These are phyloP conservation scores for Schizopygopsis malacanthus DNA, from an alignment of 2,797 vertebrate genomes.

Conservation along the genomic window DNA sequence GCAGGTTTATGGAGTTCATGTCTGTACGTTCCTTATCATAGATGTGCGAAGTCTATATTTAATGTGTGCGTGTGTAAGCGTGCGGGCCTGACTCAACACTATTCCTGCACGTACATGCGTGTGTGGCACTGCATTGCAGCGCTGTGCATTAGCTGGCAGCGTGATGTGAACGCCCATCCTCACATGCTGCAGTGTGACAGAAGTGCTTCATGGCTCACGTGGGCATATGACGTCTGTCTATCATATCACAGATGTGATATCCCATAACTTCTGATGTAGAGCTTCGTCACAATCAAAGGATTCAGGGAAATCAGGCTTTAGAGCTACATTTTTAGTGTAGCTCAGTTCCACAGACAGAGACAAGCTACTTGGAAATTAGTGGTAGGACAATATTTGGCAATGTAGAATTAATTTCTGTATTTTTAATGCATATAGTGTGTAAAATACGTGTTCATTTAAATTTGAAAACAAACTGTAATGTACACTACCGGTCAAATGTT, in stretches of 20 bases:
- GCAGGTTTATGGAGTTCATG: slow-evolving; percentile 62
- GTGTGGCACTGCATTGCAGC: slow-evolving; percentile 85
- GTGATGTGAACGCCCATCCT: slow-evolving; percentile 66
- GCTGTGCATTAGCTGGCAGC: slow-evolving; percentile 75
- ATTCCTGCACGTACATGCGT: slow-evolving; percentile 79
- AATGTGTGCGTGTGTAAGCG: slow-evolving; percentile 51
- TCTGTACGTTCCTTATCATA: slow-evolving; percentile 67
- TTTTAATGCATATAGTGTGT: background rate
- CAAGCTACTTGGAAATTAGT: background rate
- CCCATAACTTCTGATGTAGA: background rate
- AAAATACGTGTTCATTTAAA: background rate
- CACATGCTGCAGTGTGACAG: slow-evolving; percentile 5
- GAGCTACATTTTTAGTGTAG: background rate
- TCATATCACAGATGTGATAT: background rate
- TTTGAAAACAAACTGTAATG: background rate
- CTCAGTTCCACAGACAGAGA: background rate
- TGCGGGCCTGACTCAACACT: slow-evolving; percentile 72
- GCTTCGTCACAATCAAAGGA: background rate
- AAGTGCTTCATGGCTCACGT: background rate
- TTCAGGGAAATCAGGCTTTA: background rate
- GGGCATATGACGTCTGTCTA: background rate
- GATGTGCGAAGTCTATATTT: slow-evolving; percentile 76
- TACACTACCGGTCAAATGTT: background rate
- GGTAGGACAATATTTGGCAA: background rate
- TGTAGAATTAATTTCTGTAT: background rate